Conservation (phyloP, 2,888 invertebrate genomes). For the Hecatera dysodea region DNA sequence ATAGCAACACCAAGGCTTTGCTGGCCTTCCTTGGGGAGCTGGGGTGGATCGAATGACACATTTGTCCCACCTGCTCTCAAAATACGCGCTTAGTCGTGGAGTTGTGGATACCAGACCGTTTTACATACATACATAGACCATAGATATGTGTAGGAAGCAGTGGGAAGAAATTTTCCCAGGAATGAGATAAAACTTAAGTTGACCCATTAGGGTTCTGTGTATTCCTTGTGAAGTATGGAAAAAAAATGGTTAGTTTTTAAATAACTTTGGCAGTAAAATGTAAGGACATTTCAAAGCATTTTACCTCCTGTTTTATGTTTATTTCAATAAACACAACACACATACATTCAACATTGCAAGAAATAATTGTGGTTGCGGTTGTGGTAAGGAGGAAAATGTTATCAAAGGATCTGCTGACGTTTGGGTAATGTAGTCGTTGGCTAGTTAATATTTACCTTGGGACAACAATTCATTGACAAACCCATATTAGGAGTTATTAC, state of each 20-base stretch:
- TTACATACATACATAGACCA: no score
- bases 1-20: no score
- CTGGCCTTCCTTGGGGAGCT: no score
- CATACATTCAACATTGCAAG: no score
- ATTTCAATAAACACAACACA: not conserved
- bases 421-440: not conserved
- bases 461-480: not conserved
- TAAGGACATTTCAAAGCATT: not conserved
- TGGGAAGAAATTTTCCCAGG: not conserved
- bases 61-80: no score
- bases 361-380: not conserved
- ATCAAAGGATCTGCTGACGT: not conserved
- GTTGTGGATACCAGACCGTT: no score
- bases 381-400: slow-evolving; percentile 7
- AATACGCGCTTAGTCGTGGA: no score
- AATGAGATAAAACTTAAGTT: not conserved
- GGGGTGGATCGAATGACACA: no score
- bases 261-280: not conserved
- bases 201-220: no score
- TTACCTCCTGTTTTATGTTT: not conserved
- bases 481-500: not conserved
- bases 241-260: not conserved
- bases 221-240: no score
- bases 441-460: not conserved
- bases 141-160: not conserved